Conservation (phyloP, 2,888 invertebrate species). For the Romanomermis culicivorax region DNA sequence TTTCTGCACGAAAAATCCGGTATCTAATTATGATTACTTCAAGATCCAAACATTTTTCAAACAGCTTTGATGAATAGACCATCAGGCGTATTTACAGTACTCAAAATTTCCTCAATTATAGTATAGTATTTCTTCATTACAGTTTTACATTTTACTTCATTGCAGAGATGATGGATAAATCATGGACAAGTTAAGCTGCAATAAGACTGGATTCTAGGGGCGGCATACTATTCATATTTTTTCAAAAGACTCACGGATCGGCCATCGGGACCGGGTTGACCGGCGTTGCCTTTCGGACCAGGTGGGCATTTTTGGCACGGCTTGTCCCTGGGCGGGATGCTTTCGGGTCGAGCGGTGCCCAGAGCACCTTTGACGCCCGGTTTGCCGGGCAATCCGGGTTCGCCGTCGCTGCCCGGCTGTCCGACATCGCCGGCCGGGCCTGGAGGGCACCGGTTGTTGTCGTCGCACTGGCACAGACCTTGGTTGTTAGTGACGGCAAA, state of each 20-base stretch:
- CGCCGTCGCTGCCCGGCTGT: neutral
- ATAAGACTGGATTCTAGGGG: too few species aligned
- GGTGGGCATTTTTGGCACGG: conserved; percentile 3
- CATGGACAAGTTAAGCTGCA: too few species aligned
- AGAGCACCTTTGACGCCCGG: neutral
- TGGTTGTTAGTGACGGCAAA: neutral
- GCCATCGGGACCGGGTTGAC: conserved; percentile 9
- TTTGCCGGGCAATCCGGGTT: neutral
- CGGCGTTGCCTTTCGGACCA: conserved; percentile 8
- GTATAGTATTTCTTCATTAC: too few species aligned
- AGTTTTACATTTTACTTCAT: too few species aligned
- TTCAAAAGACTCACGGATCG: neutral
- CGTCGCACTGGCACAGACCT: neutral
- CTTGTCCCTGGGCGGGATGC: neutral
- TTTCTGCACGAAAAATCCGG: too few species aligned
- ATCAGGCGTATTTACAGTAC: too few species aligned
- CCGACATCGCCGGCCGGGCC: neutral
- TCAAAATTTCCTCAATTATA: too few species aligned
- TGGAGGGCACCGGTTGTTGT: neutral
- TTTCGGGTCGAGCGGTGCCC: neutral
- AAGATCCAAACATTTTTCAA: too few species aligned
- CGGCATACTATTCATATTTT: too few species aligned
- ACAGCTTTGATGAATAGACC: too few species aligned
- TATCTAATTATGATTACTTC: too few species aligned
- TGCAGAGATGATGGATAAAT: too few species aligned